Evolutionary conservation across 2,888 invertebrate genomes (phyloP), one percentile per base, ranked within the genome.

Genomic region (Torymus aiolomorphi): DNA sequence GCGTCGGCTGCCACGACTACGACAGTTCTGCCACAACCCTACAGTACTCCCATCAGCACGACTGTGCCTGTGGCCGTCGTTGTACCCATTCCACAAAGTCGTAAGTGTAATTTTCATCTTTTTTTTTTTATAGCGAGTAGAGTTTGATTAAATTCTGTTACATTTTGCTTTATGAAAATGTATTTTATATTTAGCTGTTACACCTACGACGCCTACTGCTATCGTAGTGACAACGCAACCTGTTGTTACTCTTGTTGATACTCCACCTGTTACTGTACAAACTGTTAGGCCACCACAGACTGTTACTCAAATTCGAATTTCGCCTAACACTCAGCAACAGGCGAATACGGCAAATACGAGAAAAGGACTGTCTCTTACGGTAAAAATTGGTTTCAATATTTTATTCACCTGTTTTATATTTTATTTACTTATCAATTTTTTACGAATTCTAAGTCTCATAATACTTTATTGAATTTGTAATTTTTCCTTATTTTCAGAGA

Each of bases 311-410:
- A 92, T 92, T 83, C 90, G 92, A 82, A 91, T 92, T 84, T 92
- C 92, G 80, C 87, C 89, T 10, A 87, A 87, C 2, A 85, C 89
- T 16, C 88, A 86, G 84, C 92, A 92, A 84, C 92, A 92, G 2
- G 89, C 88, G n/a, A 89, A 87, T 81, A 87, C 92, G 8, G 89
- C 91, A 0, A 92, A 91, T 83, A 91, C 94, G 77, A 88, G 94
- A 81, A 92, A 94, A 84, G 94, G 94, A 56, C 90, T 95, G 4
- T 94, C 95, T n/a, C 93, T 95, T 49, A 95, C 95, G 90, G 95
- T 94, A 88, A 89, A 88, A 85, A 69, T 42, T 85, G 62, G n/a
- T 77, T 24, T 59, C 71, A 54, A 61, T 51, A 16, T 69, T n/a
- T 24, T 8, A 67, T 31, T 5, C 31, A 31, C 5, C 31, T 31